Base-by-base conservation (phyloP, 2,888 invertebrate species). In the Trissonchulus sp. region DNA sequence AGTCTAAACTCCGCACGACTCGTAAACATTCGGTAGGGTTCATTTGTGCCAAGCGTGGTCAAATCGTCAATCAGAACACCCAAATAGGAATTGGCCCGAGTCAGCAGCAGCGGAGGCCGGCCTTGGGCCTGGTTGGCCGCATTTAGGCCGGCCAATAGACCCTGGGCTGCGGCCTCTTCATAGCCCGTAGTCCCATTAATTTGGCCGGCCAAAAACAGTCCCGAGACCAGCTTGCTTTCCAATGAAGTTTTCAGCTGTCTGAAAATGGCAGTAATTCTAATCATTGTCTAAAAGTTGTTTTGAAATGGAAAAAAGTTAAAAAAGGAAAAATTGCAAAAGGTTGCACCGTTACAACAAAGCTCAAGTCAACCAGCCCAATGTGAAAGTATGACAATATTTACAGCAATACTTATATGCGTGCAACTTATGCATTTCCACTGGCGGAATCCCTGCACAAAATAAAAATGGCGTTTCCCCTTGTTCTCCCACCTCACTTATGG, bases 11-110 rank as follows among this genome's bases (percentile, higher is more conserved):
- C 94, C 0, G 93, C 91, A 73, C 94, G 87, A 80, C 92, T 91
- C 0, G 94, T 94, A 84, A 94, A 93, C 93, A 94, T 94, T 80
- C 94, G 88, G 84, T 94, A 94, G 0, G 94, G 94, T 84, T 94
- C 94, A 73, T 88, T 90, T 1, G 92, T 91, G 1, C 94, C 94
- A 75, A 89, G 87, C 0, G 90, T 91, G 0, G 91, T 93, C 30
- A 94, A 88, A 85, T 94, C 94, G 83, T 94, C 93, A 63, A 93
- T 90, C 73, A 94, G 86, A 0, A 94, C 94, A 0, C 94, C 94
- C 76, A 93, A 90, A 83, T 94, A 93, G 0, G 90, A 91, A 82
- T 93, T 91, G 0, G 91, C 90, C 68, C 93, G 88, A 82, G 89
- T 90, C 30, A 93, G 85, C 1, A 85, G 87, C 38, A 93, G 84